Base-by-base conservation (phyloP, 2,797 vertebrate species). In the Triplophysa yarkandensis region DNA sequence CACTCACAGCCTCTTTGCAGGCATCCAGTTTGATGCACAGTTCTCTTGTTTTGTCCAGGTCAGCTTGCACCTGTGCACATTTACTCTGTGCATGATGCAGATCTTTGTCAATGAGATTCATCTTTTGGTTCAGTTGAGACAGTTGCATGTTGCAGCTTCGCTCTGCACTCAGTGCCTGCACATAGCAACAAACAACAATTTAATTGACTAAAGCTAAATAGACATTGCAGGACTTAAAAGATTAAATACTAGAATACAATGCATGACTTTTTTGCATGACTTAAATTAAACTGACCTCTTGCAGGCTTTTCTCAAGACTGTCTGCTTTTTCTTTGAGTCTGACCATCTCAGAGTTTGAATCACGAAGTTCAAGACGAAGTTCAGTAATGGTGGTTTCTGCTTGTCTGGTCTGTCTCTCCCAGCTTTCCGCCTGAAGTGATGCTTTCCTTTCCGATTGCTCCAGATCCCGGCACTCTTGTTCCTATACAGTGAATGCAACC, bases 21-120 rank as follows among this genome's bases (percentile, higher is more conserved):
- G 85, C 82, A 70, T 91, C 89, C 66, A 93, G 84, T 86, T 93
- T 93, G 84, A 93, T 82, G 43, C 88, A 91, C 73, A 92, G 88
- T 60, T 93, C 87, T 32, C 87, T 82, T 23, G 87, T 86, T 68
- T 89, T 90, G 73, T 89, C 85, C 79, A 93, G 84, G 81, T 93
- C 91, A 77, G 80, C 80, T 80, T 91, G 83, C 34, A 87, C 55
- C 76, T 87, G 82, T 17, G 82, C 76, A 73, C 85, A 88, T 62
- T 92, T 87, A 64, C 68, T 70, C 64, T 84, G 85, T 19, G 82
- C 67, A 54, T 89, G 88, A 34, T 86, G 82, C 73, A 92, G 86
- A 23, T 91, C 89, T 68, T 89, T 83, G 75, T 92, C 87, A 80
- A 89, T 85, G 83, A 90, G 87, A 80, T 87, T 79, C 72, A 89